Percentiles rank a stretch among this genome's conserved stretches.
Conservation (phyloP, 1,140 invertebrate species). For the Halesus radiatus region DNA sequence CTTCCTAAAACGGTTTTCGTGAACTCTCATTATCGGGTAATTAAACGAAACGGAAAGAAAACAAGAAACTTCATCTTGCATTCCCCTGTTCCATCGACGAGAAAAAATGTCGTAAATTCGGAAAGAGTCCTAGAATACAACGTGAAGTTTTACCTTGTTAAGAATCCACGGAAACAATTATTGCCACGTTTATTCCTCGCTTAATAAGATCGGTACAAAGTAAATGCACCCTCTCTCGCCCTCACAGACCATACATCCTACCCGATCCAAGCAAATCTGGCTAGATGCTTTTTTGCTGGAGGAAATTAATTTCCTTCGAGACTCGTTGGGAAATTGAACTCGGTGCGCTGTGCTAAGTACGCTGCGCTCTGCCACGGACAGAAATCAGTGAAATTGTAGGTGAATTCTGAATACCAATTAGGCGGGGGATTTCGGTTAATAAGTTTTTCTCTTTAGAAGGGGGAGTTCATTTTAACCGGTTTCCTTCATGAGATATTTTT, state of each 20-base stretch:
- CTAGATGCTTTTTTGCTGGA: conserved; percentile 47
- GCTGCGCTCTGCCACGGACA: conserved; percentile 12
- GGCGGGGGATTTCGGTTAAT: conserved; percentile 55
- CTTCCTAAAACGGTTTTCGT: no score
- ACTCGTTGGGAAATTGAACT: conserved; percentile 56
- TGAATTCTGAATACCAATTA: conserved; percentile 58
- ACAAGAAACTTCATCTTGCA: no score
- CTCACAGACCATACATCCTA: background rate
- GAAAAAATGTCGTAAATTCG: background rate
- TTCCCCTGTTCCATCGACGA: background rate
- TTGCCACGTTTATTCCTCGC: conserved; percentile 46
- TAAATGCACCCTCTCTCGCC: background rate
- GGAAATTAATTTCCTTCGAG: conserved; percentile 58
- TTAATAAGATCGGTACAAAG: conserved; percentile 38
- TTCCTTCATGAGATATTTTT: no score
- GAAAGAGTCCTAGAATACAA: background rate
- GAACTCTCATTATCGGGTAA: no score
- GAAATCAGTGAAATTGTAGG: conserved; percentile 57
- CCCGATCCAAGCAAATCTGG: conserved; percentile 9
- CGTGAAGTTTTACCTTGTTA: conserved; percentile 30
- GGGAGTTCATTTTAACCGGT: conserved; percentile 39
- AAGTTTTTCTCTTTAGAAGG: conserved; percentile 54
- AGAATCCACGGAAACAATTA: conserved; percentile 54
- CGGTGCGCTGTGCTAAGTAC: conserved; percentile 49
- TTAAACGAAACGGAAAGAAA: no score